phyloP scores from a whole-genome alignment of 2,797 vertebrate genomes.

The Phrynocephalus vlangalii region DNA sequence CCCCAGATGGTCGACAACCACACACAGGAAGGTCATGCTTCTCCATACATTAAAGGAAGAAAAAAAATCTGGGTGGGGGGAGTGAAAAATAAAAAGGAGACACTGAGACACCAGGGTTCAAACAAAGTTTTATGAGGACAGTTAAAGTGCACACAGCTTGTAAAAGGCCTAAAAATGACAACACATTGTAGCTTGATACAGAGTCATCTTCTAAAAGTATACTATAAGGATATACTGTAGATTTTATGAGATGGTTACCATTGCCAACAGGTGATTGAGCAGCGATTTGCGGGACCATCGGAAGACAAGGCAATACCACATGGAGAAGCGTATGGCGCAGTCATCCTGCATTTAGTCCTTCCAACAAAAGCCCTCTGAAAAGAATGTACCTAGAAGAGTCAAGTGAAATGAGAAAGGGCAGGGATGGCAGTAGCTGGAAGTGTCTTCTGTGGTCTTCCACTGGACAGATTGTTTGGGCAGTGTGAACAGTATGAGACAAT shows the following conservation, averaged over 20 bases:
- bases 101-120: slow-evolving; percentile 56
- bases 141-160: slow-evolving; percentile 60
- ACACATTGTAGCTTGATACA: slow-evolving; percentile 30
- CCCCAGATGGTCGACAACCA: fast-evolving
- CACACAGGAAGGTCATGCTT: slow-evolving; percentile 26
- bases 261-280: slow-evolving; percentile 69
- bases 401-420: slow-evolving; percentile 69
- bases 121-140: slow-evolving; percentile 67
- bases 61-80: slow-evolving; percentile 33
- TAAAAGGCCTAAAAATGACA: slow-evolving; percentile 49
- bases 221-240: slow-evolving; percentile 22
- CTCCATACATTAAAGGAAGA: slow-evolving; percentile 31
- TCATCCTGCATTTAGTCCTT: slow-evolving; percentile 52
- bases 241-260: slow-evolving; percentile 61
- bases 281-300: slow-evolving; percentile 45
- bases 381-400: slow-evolving; percentile 60
- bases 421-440: no score
- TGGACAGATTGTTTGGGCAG: slow-evolving; percentile 45
- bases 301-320: slow-evolving; percentile 57
- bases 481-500: slow-evolving; percentile 18
- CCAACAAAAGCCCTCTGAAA: slow-evolving; percentile 59
- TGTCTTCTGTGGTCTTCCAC: slow-evolving; percentile 50
- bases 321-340: slow-evolving; percentile 16
- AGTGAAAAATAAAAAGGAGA: not conserved
- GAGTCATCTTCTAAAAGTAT: slow-evolving; percentile 25